Conservation (phyloP, 2,113 vertebrate species). For the Cebus imitator region DNA sequence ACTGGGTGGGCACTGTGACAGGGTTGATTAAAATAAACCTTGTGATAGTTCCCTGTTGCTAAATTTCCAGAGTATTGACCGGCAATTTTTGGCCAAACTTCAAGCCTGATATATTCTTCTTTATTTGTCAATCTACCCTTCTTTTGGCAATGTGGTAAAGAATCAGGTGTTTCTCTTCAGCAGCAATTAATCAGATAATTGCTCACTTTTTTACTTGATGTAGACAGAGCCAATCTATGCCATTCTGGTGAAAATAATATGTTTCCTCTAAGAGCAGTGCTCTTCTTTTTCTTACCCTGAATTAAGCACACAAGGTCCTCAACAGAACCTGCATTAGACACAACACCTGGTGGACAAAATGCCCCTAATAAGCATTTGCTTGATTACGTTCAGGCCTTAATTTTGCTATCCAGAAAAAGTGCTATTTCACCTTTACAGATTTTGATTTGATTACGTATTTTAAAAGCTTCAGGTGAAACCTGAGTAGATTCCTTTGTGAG, state of each 20-base stretch:
- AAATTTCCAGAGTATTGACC: neutral
- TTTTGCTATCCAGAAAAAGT: neutral
- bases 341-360: neutral
- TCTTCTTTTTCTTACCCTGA: neutral
- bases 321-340: neutral
- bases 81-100: neutral
- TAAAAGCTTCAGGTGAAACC: neutral
- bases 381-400: neutral
- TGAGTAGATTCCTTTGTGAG: neutral
- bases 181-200: neutral
- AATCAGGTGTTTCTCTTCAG: neutral
- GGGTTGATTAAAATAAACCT: neutral
- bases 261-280: neutral
- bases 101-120: neutral
- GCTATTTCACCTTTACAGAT: neutral
- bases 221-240: neutral
- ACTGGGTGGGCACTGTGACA: neutral
- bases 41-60: neutral
- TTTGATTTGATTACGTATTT: neutral
- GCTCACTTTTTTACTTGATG: neutral
- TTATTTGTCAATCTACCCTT: neutral
- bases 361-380: neutral
- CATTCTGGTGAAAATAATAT: neutral
- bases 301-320: neutral
- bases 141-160: neutral